phyloP scores from a whole-genome alignment of 1,140 invertebrate species.

The Pseudomyrmex concolor region DNA sequence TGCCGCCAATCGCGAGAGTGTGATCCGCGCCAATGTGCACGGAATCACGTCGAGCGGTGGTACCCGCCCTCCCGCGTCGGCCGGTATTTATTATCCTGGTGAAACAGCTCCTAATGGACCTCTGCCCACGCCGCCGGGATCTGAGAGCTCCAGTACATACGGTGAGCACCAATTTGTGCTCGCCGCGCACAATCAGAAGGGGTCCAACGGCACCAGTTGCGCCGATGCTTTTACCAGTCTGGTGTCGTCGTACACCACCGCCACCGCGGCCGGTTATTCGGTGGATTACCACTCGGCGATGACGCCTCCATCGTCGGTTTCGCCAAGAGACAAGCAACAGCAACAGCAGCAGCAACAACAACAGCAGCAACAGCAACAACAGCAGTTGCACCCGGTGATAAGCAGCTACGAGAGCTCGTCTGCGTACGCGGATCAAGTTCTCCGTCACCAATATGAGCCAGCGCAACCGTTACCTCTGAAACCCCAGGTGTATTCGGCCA shows the following conservation, averaged over 20 bases:
- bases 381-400: constrained; percentile 72
- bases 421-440: constrained; percentile 84
- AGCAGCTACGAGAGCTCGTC: constrained; percentile 79
- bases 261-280: constrained; percentile 87
- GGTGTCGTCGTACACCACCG: constrained; percentile 86
- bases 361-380: constrained; percentile 68
- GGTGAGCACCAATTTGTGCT: constrained; percentile 90
- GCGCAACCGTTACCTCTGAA: constrained; percentile 93
- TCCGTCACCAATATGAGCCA: constrained; percentile 87
- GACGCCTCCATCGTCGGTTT: constrained; percentile 97
- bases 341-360: constrained; percentile 79
- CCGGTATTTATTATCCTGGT: constrained; percentile 84
- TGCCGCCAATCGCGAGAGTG: constrained; percentile 94
- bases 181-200: constrained; percentile 86
- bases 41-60: constrained; percentile 87
- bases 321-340: constrained; percentile 94
- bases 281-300: constrained; percentile 95
- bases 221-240: constrained; percentile 87
- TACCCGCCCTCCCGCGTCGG: constrained; percentile 81
- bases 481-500: constrained; percentile 94
- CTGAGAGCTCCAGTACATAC: constrained; percentile 91
- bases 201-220: constrained; percentile 82
- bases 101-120: constrained; percentile 87
- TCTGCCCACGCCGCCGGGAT: constrained; percentile 94
- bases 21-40: constrained; percentile 95